Conservation (phyloP, 1,140 invertebrate genomes). For the Drosophila sucinea region DNA sequence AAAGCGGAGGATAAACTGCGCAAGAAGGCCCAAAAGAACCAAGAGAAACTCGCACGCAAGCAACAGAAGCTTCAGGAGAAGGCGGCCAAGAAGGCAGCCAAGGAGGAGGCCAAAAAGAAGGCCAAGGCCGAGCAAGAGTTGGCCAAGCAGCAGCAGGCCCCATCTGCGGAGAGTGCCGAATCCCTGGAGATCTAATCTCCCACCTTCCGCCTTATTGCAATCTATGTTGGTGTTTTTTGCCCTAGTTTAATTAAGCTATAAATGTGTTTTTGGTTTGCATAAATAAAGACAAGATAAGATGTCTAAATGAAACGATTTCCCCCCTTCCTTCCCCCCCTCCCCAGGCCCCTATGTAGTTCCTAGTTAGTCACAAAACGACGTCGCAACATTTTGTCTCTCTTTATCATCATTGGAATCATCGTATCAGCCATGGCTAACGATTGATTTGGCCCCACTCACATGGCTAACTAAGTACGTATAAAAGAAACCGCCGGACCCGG, state of each 20-base stretch:
- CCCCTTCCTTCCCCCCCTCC: neutral
- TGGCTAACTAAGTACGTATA: constrained; percentile 42
- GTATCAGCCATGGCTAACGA: constrained; percentile 46
- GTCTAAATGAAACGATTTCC: neutral
- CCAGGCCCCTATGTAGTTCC: no score
- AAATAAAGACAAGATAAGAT: constrained; percentile 47
- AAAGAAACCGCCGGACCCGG: constrained; percentile 48
- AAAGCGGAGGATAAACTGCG: constrained; percentile 67
- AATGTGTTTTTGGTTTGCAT: constrained; percentile 45
- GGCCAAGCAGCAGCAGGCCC: constrained; percentile 5
- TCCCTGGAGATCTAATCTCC: constrained; percentile 32
- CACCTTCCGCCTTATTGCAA: neutral
- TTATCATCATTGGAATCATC: constrained; percentile 19
- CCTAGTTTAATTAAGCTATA: constrained; percentile 50
- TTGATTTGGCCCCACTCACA: constrained; percentile 29
- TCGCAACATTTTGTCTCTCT: neutral
- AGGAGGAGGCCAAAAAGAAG: constrained; percentile 64
- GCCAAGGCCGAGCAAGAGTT: constrained; percentile 56
- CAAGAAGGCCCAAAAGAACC: constrained; percentile 58
- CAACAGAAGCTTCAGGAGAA: constrained; percentile 69
- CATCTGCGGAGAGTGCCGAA: constrained; percentile 55
- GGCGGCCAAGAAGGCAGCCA: constrained; percentile 67
- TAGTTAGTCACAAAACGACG: constrained; percentile 1
- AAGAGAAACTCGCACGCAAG: constrained; percentile 64
- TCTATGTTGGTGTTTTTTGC: constrained; percentile 50